Evolutionary conservation across 2,797 vertebrate genomes (phyloP).

Genomic region (Brachymystax lenok): DNA sequence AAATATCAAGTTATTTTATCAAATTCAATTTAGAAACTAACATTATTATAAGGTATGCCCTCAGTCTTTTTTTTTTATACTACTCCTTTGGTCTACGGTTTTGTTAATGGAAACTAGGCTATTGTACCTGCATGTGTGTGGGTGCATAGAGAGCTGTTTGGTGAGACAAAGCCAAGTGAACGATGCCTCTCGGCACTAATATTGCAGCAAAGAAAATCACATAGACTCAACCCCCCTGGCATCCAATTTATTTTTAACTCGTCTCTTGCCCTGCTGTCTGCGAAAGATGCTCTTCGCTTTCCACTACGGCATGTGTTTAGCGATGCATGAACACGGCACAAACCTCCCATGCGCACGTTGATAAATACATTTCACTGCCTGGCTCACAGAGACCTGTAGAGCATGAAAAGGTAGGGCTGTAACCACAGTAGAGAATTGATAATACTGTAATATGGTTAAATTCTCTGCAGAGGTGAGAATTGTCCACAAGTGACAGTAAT

Average conservation of each 20-base stretch:
- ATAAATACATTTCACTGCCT: not conserved
- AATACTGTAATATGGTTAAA: not conserved
- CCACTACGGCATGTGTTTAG: conserved; percentile 38
- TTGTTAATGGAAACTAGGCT: not conserved
- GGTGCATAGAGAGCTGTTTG: conserved; percentile 2
- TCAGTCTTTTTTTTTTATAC: not conserved
- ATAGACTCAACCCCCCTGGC: conserved; percentile 35
- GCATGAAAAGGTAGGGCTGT: not conserved
- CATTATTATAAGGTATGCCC: not conserved
- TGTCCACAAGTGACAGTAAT: not conserved
- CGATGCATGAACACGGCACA: conserved; percentile 20
- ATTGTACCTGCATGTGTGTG: not conserved
- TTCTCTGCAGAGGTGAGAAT: not conserved
- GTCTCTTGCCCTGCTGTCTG: conserved; percentile 23
- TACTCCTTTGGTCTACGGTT: not conserved
- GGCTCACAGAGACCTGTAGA: not conserved
- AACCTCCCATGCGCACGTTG: not conserved
- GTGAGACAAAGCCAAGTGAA: conserved; percentile 13
- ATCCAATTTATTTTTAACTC: conserved; percentile 53
- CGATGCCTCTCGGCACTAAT: conserved; percentile 19
- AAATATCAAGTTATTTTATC: not conserved
- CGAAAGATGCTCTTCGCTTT: conserved; percentile 42
- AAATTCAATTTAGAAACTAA: not conserved
- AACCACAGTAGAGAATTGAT: not conserved
- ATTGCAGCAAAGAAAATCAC: conserved; percentile 30